Conservation (phyloP, 2,113 vertebrate species). For the Octodon degus region DNA sequence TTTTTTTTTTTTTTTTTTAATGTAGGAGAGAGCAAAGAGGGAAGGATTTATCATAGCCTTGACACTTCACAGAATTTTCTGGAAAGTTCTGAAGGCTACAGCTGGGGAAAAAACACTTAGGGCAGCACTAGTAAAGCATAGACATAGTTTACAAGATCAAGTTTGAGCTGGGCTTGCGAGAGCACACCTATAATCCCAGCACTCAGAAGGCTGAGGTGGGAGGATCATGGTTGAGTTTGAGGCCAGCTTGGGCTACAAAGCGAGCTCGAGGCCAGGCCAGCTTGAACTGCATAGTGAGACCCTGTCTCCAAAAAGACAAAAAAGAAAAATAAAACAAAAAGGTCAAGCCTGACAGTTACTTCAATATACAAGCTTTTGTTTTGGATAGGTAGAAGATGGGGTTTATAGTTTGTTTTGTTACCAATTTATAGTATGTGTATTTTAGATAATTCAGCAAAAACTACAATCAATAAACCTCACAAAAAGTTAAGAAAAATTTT, state of each 20-base stretch:
- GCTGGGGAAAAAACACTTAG: conserved; percentile 1
- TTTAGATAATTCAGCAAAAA: conserved; percentile 45
- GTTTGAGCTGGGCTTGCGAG: too few species aligned
- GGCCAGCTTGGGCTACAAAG: too few species aligned
- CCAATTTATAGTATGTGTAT: not conserved
- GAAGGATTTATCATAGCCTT: conserved; percentile 40
- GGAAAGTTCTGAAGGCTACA: conserved; percentile 22
- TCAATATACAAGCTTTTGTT: not conserved
- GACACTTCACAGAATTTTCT: conserved; percentile 49
- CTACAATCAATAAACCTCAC: not conserved
- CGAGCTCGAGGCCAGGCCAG: too few species aligned
- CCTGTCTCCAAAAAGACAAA: too few species aligned
- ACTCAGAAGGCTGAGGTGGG: too few species aligned
- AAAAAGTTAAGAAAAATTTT: not conserved
- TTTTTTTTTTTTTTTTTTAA: not conserved
- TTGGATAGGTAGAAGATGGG: not conserved
- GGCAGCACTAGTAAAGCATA: not conserved
- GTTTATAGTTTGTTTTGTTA: not conserved
- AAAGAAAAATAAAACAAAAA: too few species aligned
- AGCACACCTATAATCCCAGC: too few species aligned
- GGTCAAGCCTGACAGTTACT: not conserved
- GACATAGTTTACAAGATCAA: not conserved
- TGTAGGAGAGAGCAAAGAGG: not conserved
- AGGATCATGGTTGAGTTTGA: too few species aligned
- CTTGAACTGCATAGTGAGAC: too few species aligned